Evolutionary conservation across 2,888 invertebrate species (phyloP), one percentile per base, ranked within the genome.

Genomic region (Apantesis nais): DNA sequence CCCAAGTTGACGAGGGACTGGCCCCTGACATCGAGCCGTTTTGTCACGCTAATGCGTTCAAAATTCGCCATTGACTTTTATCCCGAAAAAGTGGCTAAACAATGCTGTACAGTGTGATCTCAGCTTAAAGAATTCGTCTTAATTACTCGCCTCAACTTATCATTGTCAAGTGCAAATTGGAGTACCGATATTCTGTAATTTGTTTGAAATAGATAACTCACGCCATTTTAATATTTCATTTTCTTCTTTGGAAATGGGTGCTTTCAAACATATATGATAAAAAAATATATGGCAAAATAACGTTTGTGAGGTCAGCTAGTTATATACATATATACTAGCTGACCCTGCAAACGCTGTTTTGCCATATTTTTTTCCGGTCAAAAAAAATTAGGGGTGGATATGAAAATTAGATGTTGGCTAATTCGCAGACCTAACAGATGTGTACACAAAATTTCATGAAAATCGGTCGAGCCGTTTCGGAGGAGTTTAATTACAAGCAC

Each of bases 161-260:
- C 89, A 87, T 80, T 86, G 89, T 88, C 88, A 77, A 71, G 73
- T 74, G 74, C 70, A 82, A 81, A 80, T 83, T 80, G 78, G 76
- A 72, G 68, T 73, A 64, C 72, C 72, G 67, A 76, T 80, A 80
- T 79, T 78, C 71, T 68, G 70, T 74, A 77, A 81, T 79, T 82
- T 77, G 69, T 78, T 74, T 69, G 68, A 71, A 71, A 70, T 74
- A 67, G 71, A 83, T 70, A 58, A 66, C 68, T 71, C 65, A 65
- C n/a, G 9, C 11, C 19, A n/a, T 55, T 63, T 66, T 52, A 55
- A 61, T 8, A 39, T 55, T 69, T 60, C 31, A 60, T 16, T 64
- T 64, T 61, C 34, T 41, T 60, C 19, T 52, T 58, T 22, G 11
- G n/a, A 22, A 39, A 41, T n/a, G 29, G 22, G 5, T 52, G 29